Evolutionary conservation across 2,797 vertebrate species (phyloP).

Genomic region (Mormyrops attenuatus): DNA sequence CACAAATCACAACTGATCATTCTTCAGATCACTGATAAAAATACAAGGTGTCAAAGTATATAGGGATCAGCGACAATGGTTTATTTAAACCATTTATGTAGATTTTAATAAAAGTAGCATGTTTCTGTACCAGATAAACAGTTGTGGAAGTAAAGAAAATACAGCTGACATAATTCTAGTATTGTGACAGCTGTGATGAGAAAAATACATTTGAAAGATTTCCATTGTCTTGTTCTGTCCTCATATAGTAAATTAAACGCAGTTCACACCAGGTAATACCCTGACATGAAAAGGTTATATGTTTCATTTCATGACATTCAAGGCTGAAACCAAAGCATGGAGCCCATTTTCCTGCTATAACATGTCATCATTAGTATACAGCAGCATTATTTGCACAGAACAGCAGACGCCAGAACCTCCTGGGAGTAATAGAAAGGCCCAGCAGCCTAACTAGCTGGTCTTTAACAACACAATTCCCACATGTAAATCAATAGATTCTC

Average conservation of each 20-base stretch:
- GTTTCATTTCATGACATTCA: background rate
- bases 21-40: background rate
- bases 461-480: background rate
- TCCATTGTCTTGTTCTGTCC: background rate
- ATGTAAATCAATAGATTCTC: background rate
- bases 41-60: background rate
- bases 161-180: background rate
- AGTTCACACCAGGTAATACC: background rate
- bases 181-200: background rate
- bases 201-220: background rate
- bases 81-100: background rate
- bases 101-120: background rate
- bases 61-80: background rate
- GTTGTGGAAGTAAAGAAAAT: background rate
- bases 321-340: background rate
- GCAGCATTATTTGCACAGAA: background rate
- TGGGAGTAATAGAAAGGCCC: slow-evolving; percentile 1
- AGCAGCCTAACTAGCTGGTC: background rate
- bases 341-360: background rate
- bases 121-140: background rate
- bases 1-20: background rate
- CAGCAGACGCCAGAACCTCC: background rate
- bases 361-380: background rate
- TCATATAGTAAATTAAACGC: background rate
- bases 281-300: background rate